phyloP scores from a whole-genome alignment of 2,888 invertebrate genomes.

The Seira ritae region DNA sequence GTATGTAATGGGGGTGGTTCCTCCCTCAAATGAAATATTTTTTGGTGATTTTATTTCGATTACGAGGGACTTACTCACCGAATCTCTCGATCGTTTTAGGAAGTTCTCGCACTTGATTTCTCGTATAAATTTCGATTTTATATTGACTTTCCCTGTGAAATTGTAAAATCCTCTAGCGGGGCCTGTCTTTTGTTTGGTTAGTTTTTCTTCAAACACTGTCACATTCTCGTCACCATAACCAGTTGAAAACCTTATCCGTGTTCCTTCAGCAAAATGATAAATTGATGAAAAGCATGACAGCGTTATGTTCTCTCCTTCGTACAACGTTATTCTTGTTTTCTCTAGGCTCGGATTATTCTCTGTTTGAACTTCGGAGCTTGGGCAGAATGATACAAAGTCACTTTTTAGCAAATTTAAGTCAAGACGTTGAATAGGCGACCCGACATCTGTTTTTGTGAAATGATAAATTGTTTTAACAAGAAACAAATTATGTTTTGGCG shows the following conservation, averaged over 20 bases:
- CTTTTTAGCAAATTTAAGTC: not conserved
- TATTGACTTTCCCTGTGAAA: conserved; percentile 25
- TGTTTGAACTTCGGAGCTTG: not conserved
- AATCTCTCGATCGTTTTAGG: not conserved
- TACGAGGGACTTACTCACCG: conserved; percentile 10
- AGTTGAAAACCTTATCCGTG: conserved; percentile 14
- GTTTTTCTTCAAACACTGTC: not conserved
- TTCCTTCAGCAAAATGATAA: conserved; percentile 46
- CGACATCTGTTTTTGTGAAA: too few relatives aligned
- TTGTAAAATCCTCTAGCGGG: conserved; percentile 3
- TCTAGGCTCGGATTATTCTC: not conserved
- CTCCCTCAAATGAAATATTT: conserved; percentile 35
- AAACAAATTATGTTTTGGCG: not conserved
- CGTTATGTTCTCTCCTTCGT: conserved; percentile 42
- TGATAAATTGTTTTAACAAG: not conserved
- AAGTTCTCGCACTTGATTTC: conserved; percentile 22
- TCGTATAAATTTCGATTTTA: not conserved
- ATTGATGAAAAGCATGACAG: conserved; percentile 40
- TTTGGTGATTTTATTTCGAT: conserved; percentile 8
- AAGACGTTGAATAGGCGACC: not conserved
- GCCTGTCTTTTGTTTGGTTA: not conserved
- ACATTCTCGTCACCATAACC: not conserved
- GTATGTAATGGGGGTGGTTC: not conserved
- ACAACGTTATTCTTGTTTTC: not conserved
- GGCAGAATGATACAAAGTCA: conserved; percentile 34